Percentiles rank a stretch among this genome's conserved stretches.
Conservation (phyloP, 2,797 vertebrate genomes). For the Aplochiton taeniatus region DNA sequence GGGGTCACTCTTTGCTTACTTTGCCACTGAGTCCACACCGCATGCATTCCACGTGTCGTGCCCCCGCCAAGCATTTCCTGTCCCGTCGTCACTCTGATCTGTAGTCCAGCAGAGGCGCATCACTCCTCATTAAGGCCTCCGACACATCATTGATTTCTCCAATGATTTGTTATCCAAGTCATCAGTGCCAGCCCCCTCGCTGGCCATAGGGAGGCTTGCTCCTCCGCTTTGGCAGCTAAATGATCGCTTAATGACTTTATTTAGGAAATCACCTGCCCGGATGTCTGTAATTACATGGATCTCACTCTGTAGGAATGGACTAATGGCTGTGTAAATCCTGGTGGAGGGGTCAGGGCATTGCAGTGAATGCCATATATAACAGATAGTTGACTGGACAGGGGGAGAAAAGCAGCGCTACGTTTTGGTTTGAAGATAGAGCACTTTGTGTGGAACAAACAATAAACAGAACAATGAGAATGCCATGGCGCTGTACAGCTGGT, state of each 20-base stretch:
- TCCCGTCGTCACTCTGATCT: slow-evolving; percentile 26
- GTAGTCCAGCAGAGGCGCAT: slow-evolving; percentile 42
- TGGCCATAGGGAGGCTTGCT: slow-evolving; percentile 27
- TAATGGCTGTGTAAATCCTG: slow-evolving; percentile 34
- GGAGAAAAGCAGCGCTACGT: no score
- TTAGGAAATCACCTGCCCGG: slow-evolving; percentile 61
- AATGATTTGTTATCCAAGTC: slow-evolving; percentile 57
- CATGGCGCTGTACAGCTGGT: slow-evolving; percentile 24
- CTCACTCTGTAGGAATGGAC: slow-evolving; percentile 27
- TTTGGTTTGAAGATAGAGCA: no score
- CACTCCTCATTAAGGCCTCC: slow-evolving; percentile 50
- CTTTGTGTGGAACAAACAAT: no score
- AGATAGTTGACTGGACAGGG: no score
- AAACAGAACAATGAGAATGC: slow-evolving; percentile 27
- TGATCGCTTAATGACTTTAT: slow-evolving; percentile 57
- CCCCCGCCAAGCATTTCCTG: slow-evolving; percentile 14
- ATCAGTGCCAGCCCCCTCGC: slow-evolving; percentile 28
- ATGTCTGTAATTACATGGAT: slow-evolving; percentile 57
- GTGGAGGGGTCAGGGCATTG: slow-evolving; percentile 5
- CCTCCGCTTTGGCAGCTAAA: slow-evolving; percentile 24
- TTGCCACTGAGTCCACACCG: slow-evolving; percentile 22
- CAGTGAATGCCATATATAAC: slow-evolving; percentile 17
- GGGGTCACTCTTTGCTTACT: slow-evolving; percentile 30
- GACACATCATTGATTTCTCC: slow-evolving; percentile 46
- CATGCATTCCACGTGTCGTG: slow-evolving; percentile 31